Evolutionary conservation across 2,797 vertebrate species (phyloP).

Genomic region (Champsocephalus esox): DNA sequence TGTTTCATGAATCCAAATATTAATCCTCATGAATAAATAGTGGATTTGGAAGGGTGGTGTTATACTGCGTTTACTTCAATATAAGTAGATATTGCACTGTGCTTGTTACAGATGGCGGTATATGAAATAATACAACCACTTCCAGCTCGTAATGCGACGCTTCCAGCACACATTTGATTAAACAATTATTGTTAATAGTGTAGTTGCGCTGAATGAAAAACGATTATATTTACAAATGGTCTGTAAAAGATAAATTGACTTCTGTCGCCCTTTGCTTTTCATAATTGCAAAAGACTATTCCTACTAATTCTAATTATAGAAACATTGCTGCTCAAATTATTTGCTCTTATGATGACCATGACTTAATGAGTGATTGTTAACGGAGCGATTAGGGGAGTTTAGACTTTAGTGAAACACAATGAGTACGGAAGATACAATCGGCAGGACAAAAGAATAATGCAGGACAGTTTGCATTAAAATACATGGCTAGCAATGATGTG

Average conservation of each 20-base stretch:
- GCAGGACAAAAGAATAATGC: no score
- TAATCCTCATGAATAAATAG: background rate
- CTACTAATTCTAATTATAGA: background rate
- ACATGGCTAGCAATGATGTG: no score
- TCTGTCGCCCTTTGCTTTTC: background rate
- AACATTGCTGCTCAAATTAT: background rate
- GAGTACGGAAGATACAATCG: background rate
- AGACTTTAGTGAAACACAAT: no score
- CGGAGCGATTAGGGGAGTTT: no score
- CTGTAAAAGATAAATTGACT: background rate
- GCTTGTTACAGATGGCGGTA: background rate
- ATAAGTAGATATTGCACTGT: background rate
- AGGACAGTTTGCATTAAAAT: no score
- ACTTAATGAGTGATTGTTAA: background rate
- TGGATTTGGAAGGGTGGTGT: no score
- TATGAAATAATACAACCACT: background rate
- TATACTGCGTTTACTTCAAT: no score
- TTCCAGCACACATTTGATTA: background rate
- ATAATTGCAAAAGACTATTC: no score
- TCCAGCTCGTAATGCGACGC: slow-evolving; percentile 2
- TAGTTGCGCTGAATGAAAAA: background rate
- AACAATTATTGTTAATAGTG: background rate
- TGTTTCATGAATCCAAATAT: background rate
- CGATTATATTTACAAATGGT: background rate
- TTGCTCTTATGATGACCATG: background rate